Evolutionary conservation across 2,797 vertebrate genomes (phyloP).

Genomic region (Alectoris magna): DNA sequence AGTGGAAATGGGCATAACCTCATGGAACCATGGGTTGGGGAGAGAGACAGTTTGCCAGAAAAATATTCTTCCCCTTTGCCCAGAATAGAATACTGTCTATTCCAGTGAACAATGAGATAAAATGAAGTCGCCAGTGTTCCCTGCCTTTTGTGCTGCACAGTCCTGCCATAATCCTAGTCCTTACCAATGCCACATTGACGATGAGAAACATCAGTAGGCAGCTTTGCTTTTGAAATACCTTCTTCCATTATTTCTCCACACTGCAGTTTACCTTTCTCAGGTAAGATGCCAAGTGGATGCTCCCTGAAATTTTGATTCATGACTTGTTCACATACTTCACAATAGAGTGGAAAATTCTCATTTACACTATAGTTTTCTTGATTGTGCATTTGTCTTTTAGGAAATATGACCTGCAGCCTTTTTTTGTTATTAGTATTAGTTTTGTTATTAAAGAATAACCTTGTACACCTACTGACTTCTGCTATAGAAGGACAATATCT

Average conservation of each 20-base stretch:
- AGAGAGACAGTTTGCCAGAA: constrained; percentile 14
- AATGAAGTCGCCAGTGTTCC: neutral
- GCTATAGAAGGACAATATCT: neutral
- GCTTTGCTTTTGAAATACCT: neutral
- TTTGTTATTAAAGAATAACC: no score
- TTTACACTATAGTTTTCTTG: neutral
- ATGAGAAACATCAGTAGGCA: neutral
- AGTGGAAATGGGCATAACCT: neutral
- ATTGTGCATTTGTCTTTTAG: neutral
- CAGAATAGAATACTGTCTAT: neutral
- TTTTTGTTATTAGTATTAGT: neutral
- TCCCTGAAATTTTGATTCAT: neutral
- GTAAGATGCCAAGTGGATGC: neutral
- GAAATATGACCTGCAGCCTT: neutral
- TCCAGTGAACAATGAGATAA: constrained; percentile 46
- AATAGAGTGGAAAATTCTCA: neutral
- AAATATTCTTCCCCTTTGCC: constrained; percentile 5
- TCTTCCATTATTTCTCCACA: neutral
- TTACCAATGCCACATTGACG: neutral
- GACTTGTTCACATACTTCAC: neutral
- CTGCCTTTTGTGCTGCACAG: constrained; percentile 25
- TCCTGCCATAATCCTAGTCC: constrained; percentile 34
- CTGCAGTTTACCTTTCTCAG: neutral
- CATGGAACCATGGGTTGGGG: neutral
- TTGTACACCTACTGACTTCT: neutral